phyloP scores from a whole-genome alignment of 2,888 invertebrate genomes.

The Trichogramma evanescens region DNA sequence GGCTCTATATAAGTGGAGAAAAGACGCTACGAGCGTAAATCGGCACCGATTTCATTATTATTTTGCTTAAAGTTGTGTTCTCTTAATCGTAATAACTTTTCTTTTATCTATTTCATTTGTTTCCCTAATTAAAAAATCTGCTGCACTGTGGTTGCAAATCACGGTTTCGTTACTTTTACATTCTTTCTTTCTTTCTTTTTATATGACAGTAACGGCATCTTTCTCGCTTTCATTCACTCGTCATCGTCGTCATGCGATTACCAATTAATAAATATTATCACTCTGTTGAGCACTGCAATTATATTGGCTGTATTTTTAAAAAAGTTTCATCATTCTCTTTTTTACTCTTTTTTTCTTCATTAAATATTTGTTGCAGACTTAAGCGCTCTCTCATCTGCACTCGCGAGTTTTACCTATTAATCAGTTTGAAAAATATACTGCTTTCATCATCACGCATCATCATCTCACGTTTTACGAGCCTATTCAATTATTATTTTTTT shows the following conservation, averaged over 20 bases:
- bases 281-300: slow-evolving; percentile 40
- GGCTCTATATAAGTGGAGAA: background rate
- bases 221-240: background rate
- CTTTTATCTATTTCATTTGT: slow-evolving; percentile 15
- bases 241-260: slow-evolving; percentile 17
- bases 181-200: slow-evolving; percentile 12
- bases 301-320: slow-evolving; percentile 43
- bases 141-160: slow-evolving; percentile 42
- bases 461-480: slow-evolving; percentile 30
- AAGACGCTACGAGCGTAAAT: slow-evolving; percentile 15
- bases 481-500: slow-evolving; percentile 27
- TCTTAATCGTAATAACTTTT: slow-evolving; percentile 37
- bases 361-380: background rate
- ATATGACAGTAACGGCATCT: slow-evolving; percentile 1
- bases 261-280: slow-evolving; percentile 42
- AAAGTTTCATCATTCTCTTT: slow-evolving; percentile 9
- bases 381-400: background rate
- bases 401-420: background rate
- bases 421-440: slow-evolving; percentile 40
- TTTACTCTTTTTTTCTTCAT: slow-evolving; percentile 10
- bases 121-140: slow-evolving; percentile 30
- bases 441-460: slow-evolving; percentile 14
- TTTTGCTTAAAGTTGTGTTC: slow-evolving; percentile 22
- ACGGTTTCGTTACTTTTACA: slow-evolving; percentile 32
- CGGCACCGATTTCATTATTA: slow-evolving; percentile 27